Conservation (phyloP, 2,888 invertebrate genomes). For the Brachyptera risi region DNA sequence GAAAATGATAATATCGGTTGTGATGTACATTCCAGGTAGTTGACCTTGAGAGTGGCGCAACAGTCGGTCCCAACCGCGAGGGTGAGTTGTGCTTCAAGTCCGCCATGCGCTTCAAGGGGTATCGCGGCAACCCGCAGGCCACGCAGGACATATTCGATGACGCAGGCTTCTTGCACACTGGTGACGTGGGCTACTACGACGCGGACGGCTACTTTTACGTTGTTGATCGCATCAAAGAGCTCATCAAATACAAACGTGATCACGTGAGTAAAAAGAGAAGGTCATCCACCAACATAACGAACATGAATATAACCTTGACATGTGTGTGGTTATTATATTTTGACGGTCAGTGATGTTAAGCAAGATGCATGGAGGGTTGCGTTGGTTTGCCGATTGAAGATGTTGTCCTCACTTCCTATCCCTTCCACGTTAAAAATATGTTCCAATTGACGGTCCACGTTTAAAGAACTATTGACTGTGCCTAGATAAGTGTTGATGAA, state of each 20-base stretch:
- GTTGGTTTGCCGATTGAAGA: no score
- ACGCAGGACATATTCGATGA: constrained; percentile 8
- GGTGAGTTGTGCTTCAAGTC: constrained; percentile 16
- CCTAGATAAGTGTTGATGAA: no score
- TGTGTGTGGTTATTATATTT: no score
- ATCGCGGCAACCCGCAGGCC: constrained; percentile 10
- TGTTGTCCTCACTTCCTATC: no score
- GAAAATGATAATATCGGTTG: no score
- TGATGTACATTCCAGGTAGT: neutral
- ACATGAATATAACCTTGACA: no score
- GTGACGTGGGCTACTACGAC: constrained; percentile 44
- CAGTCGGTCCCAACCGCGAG: neutral
- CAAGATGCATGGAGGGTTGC: no score
- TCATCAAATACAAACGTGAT: constrained; percentile 49
- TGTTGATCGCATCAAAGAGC: constrained; percentile 48
- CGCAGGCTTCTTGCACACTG: constrained; percentile 36
- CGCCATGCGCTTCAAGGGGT: neutral
- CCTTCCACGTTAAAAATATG: no score
- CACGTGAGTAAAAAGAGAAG: constrained; percentile 43
- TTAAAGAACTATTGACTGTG: no score
- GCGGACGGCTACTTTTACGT: constrained; percentile 44
- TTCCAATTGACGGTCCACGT: no score
- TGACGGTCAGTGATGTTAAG: no score
- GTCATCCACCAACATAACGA: no score
- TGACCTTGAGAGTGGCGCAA: neutral